These are phyloP conservation scores for Piprites chloris DNA, from an alignment of 2,113 vertebrate genomes.

Conservation along the genomic window DNA sequence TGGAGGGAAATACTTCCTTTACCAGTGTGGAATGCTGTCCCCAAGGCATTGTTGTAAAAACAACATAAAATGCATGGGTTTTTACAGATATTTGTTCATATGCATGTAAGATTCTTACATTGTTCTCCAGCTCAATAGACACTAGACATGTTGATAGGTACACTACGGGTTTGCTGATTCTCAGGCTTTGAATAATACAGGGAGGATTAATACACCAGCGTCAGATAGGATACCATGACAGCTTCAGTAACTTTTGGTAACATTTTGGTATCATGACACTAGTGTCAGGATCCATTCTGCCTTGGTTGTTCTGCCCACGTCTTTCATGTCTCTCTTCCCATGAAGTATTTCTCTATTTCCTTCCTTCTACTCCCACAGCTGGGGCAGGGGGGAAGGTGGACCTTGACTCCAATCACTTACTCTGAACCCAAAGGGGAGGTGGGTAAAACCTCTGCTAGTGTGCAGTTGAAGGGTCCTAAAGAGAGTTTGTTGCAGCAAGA, in stretches of 20 bases:
- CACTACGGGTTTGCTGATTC: background rate
- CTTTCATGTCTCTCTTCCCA: background rate
- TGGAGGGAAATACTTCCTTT: constrained; percentile 6
- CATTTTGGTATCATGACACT: background rate
- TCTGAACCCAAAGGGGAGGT: background rate
- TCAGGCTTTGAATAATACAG: background rate
- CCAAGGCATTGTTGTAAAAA: background rate
- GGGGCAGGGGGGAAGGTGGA: background rate
- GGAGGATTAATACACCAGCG: background rate
- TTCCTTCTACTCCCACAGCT: background rate
- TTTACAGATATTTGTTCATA: background rate
- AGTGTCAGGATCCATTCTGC: background rate
- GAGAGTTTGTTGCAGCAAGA: background rate
- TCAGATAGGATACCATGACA: background rate
- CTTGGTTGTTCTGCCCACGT: background rate
- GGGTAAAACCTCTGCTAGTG: background rate
- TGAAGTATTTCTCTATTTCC: background rate
- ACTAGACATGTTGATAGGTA: background rate
- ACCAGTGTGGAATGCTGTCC: background rate
- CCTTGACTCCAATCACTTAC: background rate
- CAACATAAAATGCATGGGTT: background rate
- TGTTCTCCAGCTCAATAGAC: background rate
- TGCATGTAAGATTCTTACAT: background rate
- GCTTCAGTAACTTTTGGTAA: background rate
- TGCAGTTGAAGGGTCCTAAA: background rate